Conservation (phyloP, 2,797 vertebrate species). For the Onychomys arenicola region DNA sequence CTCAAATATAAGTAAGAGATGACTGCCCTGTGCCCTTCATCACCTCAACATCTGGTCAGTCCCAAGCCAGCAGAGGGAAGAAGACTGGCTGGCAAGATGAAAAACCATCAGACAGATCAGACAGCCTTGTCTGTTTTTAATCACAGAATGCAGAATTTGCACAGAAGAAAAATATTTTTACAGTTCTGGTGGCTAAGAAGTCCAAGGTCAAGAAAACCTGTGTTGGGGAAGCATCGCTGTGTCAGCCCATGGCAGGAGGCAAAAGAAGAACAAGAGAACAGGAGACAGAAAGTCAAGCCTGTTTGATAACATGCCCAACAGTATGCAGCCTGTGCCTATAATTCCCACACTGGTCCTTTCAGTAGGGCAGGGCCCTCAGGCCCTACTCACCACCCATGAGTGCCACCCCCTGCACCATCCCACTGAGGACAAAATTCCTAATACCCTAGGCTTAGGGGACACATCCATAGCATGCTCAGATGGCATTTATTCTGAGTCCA, state of each 20-base stretch:
- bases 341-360: too few relatives aligned
- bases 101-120: neutral
- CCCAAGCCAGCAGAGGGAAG: neutral
- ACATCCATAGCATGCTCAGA: neutral
- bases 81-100: neutral
- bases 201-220: neutral
- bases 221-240: too few relatives aligned
- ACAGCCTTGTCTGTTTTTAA: neutral
- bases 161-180: neutral
- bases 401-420: neutral
- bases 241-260: neutral
- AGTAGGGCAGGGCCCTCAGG: neutral
- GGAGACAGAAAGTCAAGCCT: neutral
- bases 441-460: too few relatives aligned
- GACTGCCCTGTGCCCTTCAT: fast-evolving
- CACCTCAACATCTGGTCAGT: neutral
- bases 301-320: neutral
- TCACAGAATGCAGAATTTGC: neutral
- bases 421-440: too few relatives aligned
- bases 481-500: neutral
- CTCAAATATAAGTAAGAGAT: too few relatives aligned
- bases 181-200: neutral
- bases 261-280: neutral
- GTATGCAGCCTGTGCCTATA: neutral
- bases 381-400: neutral